Percentiles rank a stretch among this genome's conserved stretches.
Evolutionary conservation across 2,113 vertebrate species (phyloP).

Genomic region (Ophthalmolycus amberensis): DNA sequence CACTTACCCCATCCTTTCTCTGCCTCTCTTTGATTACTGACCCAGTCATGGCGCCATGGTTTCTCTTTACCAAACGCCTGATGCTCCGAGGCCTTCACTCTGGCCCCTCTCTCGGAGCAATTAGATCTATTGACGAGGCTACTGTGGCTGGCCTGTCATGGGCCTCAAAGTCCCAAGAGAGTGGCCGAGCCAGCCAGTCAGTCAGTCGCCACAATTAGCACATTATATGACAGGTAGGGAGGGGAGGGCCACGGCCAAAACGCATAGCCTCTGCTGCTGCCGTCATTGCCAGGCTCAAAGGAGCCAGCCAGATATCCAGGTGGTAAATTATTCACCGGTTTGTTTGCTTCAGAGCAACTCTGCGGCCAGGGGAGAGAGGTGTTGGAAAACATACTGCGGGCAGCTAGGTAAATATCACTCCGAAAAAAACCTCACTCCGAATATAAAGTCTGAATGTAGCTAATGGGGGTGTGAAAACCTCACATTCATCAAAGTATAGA

Average conservation of each 20-base stretch:
- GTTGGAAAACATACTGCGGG: conserved; percentile 62
- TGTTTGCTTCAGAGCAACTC: conserved; percentile 64
- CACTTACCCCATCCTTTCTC: conserved; percentile 73
- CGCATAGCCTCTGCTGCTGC: conserved; percentile 40
- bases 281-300: conserved; percentile 45
- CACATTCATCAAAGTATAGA: conserved; percentile 32
- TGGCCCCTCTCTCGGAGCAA: conserved; percentile 72
- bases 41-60: conserved; percentile 77
- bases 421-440: conserved; percentile 23
- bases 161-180: conserved; percentile 64
- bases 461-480: conserved; percentile 28
- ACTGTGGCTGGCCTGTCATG: conserved; percentile 67
- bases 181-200: conserved; percentile 65
- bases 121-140: conserved; percentile 81
- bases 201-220: conserved; percentile 77
- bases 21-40: conserved; percentile 78
- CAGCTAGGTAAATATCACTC: conserved; percentile 47
- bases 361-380: conserved; percentile 50
- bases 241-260: conserved; percentile 40
- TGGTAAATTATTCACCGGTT: conserved; percentile 78
- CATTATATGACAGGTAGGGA: conserved; percentile 74
- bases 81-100: conserved; percentile 65
- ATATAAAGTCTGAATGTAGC: conserved; percentile 13
- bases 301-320: conserved; percentile 64
- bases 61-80: conserved; percentile 77